Percentiles rank a stretch among this genome's conserved stretches.
These are phyloP conservation scores for Tragulus kanchil DNA, from an alignment of 2,113 vertebrate species.

Conservation along the genomic window DNA sequence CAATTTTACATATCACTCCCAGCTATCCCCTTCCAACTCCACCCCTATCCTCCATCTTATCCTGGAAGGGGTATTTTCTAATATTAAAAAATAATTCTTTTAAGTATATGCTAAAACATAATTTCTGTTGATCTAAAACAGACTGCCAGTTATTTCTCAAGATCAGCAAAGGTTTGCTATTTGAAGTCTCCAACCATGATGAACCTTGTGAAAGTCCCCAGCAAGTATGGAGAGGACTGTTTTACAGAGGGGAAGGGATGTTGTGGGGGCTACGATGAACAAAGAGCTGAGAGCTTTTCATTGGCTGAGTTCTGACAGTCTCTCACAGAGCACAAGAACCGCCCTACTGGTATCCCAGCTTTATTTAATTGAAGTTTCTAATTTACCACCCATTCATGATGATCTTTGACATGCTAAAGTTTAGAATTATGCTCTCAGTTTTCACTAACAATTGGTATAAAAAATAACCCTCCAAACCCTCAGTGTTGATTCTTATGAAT, in stretches of 20 bases:
- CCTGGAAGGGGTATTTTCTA: neutral
- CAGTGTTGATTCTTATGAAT: neutral
- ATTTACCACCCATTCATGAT: neutral
- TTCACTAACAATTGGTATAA: neutral
- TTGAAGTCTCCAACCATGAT: neutral
- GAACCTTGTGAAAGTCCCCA: neutral
- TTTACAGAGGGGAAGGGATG: neutral
- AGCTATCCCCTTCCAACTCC: neutral
- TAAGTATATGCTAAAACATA: neutral
- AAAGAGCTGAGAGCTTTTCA: neutral
- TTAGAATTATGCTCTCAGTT: neutral
- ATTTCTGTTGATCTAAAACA: neutral
- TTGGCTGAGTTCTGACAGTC: neutral
- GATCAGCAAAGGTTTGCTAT: neutral
- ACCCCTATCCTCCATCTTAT: neutral
- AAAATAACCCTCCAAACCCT: slow-evolving; percentile 17
- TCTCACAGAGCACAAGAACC: neutral
- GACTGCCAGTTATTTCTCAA: neutral
- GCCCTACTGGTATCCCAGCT: neutral
- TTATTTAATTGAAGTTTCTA: neutral
- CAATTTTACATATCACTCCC: neutral
- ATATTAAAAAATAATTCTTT: neutral
- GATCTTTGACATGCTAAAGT: neutral
- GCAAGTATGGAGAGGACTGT: neutral
- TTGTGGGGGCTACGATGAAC: neutral